Conservation (phyloP, 1,140 invertebrate species). For the Trachymyrmex septentrionalis region DNA sequence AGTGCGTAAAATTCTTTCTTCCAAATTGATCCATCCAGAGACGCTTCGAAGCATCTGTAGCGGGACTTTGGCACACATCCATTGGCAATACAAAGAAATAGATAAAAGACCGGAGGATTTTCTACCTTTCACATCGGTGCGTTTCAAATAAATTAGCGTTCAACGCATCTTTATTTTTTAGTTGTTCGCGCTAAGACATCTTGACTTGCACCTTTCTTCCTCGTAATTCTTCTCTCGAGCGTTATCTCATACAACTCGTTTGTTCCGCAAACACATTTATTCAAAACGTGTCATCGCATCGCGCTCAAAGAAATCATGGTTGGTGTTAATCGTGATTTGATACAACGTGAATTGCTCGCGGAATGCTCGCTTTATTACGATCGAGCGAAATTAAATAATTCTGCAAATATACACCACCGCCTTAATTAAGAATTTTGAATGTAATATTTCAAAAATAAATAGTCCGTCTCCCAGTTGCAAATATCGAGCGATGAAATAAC, state of each 20-base stretch:
- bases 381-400: not conserved
- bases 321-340: not conserved
- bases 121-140: not conserved
- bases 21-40: too few species aligned
- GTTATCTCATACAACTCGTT: conserved; percentile 51
- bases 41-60: too few species aligned
- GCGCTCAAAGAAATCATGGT: not conserved
- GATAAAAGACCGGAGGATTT: not conserved
- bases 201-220: not conserved
- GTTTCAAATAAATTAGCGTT: not conserved
- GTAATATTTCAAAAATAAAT: not conserved
- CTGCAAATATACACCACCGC: not conserved
- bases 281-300: conserved; percentile 39
- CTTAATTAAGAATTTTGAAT: not conserved
- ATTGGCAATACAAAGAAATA: not conserved
- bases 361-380: not conserved
- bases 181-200: not conserved
- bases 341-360: not conserved
- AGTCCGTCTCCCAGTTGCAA: too few species aligned
- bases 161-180: not conserved
- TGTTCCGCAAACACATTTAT: conserved; percentile 61
- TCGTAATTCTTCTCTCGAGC: not conserved
- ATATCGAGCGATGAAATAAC: not conserved
- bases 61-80: too few species aligned
- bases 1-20: too few species aligned